Evolutionary conservation across 1,140 invertebrate genomes (phyloP).

Genomic region (Latrodectus geometricus): DNA sequence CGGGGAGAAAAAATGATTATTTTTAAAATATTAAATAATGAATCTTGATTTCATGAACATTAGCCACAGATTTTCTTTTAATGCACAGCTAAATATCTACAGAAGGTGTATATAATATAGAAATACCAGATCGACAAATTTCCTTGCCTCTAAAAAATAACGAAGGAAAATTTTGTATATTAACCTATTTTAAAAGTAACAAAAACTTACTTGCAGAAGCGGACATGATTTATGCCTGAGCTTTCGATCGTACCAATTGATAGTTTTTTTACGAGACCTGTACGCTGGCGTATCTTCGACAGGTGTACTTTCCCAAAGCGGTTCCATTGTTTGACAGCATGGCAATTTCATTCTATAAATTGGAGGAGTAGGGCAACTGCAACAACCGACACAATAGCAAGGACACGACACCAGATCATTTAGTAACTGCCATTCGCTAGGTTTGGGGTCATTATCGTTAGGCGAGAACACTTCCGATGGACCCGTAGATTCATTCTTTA

Average conservation of each 20-base stretch:
- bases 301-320: slow-evolving; percentile 56
- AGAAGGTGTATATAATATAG: too few relatives aligned
- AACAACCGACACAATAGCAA: slow-evolving; percentile 36
- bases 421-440: slow-evolving; percentile 26
- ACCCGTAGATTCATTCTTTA: slow-evolving; percentile 39
- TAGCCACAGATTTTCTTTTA: too few relatives aligned
- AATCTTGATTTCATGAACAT: too few relatives aligned
- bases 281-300: slow-evolving; percentile 35
- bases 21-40: too few relatives aligned
- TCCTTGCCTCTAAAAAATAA: too few relatives aligned
- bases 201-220: slow-evolving; percentile 61
- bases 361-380: slow-evolving; percentile 20
- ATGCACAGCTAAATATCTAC: too few relatives aligned
- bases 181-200: too few relatives aligned
- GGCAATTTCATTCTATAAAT: slow-evolving; percentile 47
- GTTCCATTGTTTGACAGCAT: slow-evolving; percentile 63
- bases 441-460: not conserved
- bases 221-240: slow-evolving; percentile 59
- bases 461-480: not conserved
- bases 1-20: too few relatives aligned
- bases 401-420: not conserved
- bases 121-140: too few relatives aligned
- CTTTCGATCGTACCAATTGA: slow-evolving; percentile 63
- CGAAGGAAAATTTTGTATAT: too few relatives aligned
- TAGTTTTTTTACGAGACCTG: slow-evolving; percentile 48